Evolutionary conservation across 2,113 vertebrate genomes (phyloP).

Genomic region (Barbus barbus): DNA sequence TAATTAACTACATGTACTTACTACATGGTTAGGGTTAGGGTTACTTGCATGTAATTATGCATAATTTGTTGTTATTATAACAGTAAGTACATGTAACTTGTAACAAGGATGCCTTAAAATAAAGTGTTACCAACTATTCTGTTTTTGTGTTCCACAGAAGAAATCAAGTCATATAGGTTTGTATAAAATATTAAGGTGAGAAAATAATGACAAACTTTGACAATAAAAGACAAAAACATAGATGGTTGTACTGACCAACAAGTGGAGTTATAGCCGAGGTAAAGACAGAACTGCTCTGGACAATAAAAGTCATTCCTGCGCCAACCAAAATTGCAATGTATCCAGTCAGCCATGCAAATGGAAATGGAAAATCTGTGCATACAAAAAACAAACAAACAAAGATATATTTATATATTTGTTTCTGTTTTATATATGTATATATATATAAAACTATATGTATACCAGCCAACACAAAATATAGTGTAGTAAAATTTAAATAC

Average conservation of each 20-base stretch:
- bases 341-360: slow-evolving; percentile 90
- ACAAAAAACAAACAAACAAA: slow-evolving; percentile 44
- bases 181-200: not conserved
- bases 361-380: slow-evolving; percentile 88
- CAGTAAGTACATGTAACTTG: too few species aligned
- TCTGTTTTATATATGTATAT: too few species aligned
- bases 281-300: slow-evolving; percentile 98
- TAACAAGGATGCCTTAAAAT: too few species aligned
- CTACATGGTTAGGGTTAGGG: too few species aligned
- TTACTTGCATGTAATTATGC: too few species aligned
- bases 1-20: too few species aligned
- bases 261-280: slow-evolving; percentile 94
- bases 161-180: not conserved
- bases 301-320: slow-evolving; percentile 92
- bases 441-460: not conserved
- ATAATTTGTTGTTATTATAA: too few species aligned
- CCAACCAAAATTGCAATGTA: slow-evolving; percentile 92
- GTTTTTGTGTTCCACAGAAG: too few species aligned
- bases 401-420: too few species aligned
- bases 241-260: slow-evolving; percentile 81
- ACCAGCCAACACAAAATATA: not conserved
- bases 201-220: not conserved
- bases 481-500: too few species aligned
- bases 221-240: too few species aligned
- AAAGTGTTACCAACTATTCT: too few species aligned